Percentiles rank a stretch among this genome's conserved stretches.
phyloP scores from a whole-genome alignment of 2,888 invertebrate species.

The Strigamia crassipes region DNA sequence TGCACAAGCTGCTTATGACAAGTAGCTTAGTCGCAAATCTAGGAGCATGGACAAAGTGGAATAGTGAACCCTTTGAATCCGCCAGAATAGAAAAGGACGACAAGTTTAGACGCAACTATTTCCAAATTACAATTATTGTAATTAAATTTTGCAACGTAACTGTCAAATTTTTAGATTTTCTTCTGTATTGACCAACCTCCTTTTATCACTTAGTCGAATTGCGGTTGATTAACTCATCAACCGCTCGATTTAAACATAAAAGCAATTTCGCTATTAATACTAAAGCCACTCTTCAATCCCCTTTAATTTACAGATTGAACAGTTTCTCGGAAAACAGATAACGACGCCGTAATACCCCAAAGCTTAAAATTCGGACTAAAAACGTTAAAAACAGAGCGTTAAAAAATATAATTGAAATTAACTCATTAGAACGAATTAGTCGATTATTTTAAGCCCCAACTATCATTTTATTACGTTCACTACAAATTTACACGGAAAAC shows the following conservation, averaged over 20 bases:
- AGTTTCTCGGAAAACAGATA: neutral
- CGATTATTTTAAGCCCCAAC: too few species aligned
- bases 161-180: too few species aligned
- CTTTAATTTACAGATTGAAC: neutral
- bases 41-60: neutral
- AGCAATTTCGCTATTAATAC: neutral
- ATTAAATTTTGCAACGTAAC: too few species aligned
- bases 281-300: neutral
- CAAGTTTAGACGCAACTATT: neutral
- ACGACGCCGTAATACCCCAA: neutral
- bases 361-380: neutral
- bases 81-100: neutral
- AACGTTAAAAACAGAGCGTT: too few species aligned
- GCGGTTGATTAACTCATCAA: too few species aligned
- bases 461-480: too few species aligned
- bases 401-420: too few species aligned
- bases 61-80: neutral
- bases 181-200: too few species aligned
- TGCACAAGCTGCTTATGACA: slow-evolving; percentile 35
- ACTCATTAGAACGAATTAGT: too few species aligned
- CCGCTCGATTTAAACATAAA: neutral
- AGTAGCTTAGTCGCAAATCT: slow-evolving; percentile 19
- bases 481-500: too few species aligned
- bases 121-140: neutral
- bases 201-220: too few species aligned